Percentiles rank a stretch among this genome's conserved stretches.
phyloP scores from a whole-genome alignment of 2,888 invertebrate species.

The Papilio elwesi region DNA sequence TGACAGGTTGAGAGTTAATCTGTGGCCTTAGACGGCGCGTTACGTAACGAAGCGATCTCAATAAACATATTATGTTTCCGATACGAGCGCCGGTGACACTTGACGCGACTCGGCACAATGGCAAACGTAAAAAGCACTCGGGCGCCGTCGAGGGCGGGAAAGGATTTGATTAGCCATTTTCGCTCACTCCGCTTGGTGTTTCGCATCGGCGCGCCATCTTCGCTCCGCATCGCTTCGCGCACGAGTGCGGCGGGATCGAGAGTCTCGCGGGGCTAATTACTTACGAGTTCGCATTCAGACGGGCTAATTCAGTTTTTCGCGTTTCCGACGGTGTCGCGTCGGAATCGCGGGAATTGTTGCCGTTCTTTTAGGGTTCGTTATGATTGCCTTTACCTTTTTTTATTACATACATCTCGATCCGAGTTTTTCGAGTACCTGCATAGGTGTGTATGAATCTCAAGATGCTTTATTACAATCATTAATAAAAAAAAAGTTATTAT shows the following conservation, averaged over 20 bases:
- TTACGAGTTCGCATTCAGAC: conserved; percentile 81
- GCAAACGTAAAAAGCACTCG: conserved; percentile 78
- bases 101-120: conserved; percentile 79
- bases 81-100: conserved; percentile 70
- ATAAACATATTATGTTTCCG: conserved; percentile 44
- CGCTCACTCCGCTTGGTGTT: conserved; percentile 68
- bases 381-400: conserved; percentile 29
- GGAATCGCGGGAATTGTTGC: conserved; percentile 55
- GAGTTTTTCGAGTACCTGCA: conserved; percentile 18
- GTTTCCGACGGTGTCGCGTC: conserved; percentile 70
- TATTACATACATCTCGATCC: conserved; percentile 22
- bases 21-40: conserved; percentile 29
- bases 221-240: conserved; percentile 78
- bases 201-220: conserved; percentile 77
- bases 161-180: conserved; percentile 84
- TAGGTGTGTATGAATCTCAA: conserved; percentile 9
- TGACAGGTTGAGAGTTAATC: background rate
- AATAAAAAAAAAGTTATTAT: background rate
- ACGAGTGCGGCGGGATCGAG: conserved; percentile 79
- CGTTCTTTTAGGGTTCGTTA: conserved; percentile 45
- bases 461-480: conserved; percentile 10
- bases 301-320: conserved; percentile 80
- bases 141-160: conserved; percentile 75
- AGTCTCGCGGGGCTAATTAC: conserved; percentile 83
- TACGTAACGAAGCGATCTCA: conserved; percentile 43